Conservation (phyloP, 2,888 invertebrate species). For the Cheiracanthium punctorium region DNA sequence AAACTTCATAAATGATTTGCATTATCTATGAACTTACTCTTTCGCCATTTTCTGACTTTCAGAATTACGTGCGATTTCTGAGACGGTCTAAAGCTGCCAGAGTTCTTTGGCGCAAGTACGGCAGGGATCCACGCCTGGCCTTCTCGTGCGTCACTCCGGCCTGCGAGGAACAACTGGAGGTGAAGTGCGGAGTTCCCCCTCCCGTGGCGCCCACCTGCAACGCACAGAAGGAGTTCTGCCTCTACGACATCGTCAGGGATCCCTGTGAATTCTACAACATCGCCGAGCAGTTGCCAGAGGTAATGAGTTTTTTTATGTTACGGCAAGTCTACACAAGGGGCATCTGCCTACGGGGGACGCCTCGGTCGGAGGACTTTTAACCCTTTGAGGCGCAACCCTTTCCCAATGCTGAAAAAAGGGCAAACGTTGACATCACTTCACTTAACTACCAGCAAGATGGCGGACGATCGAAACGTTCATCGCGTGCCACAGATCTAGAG, state of each 20-base stretch:
- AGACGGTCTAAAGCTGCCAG: slow-evolving; percentile 55
- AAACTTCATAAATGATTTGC: no score
- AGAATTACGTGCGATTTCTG: slow-evolving; percentile 49
- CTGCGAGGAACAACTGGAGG: slow-evolving; percentile 25
- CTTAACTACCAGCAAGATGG: no score
- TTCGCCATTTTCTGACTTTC: neutral
- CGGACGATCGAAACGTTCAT: no score
- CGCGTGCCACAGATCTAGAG: no score
- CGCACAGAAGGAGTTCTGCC: slow-evolving; percentile 83
- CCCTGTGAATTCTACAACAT: slow-evolving; percentile 83
- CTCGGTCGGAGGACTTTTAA: no score
- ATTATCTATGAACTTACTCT: no score
- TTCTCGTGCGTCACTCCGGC: slow-evolving; percentile 22
- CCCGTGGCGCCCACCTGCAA: slow-evolving; percentile 78
- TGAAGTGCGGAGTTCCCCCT: slow-evolving; percentile 48
- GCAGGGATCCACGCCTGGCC: slow-evolving; percentile 41
- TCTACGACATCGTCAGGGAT: slow-evolving; percentile 87
- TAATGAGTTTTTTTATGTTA: no score
- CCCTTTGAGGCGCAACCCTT: no score
- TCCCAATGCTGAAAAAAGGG: no score
- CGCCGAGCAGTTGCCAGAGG: slow-evolving; percentile 67
- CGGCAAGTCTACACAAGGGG: no score
- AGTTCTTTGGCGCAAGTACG: slow-evolving; percentile 54
- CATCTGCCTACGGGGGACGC: no score
- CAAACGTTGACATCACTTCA: no score